Conservation (phyloP, 1,140 invertebrate species). For the Euura saliciscinereae region DNA sequence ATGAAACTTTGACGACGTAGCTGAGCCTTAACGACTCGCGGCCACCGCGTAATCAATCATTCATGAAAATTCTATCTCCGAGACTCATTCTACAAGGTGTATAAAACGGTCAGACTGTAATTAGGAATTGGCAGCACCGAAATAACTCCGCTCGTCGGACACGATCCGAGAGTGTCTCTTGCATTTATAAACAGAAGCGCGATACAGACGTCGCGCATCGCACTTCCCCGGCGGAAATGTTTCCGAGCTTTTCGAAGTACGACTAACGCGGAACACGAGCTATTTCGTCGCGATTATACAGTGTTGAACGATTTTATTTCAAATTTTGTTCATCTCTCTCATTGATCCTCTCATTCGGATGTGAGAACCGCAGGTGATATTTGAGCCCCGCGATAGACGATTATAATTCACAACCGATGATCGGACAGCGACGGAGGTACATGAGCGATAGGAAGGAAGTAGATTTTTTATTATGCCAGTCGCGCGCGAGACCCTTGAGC, state of each 20-base stretch:
- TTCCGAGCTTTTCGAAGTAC: background rate
- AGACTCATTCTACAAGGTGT: too few species aligned
- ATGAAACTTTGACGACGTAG: too few species aligned
- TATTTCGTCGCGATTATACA: too few species aligned
- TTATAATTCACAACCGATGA: constrained; percentile 26
- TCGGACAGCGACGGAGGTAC: constrained; percentile 8
- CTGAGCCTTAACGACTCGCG: too few species aligned
- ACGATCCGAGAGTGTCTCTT: background rate
- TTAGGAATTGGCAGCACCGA: background rate
- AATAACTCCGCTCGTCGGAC: background rate
- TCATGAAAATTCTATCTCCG: too few species aligned
- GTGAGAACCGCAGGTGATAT: background rate
- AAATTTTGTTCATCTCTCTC: background rate
- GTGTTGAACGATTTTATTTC: too few species aligned
- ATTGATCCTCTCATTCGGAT: background rate
- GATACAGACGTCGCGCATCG: background rate
- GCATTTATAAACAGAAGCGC: background rate
- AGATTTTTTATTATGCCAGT: constrained; percentile 26
- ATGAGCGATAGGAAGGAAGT: constrained; percentile 27
- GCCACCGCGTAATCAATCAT: too few species aligned
- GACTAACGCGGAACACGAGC: background rate
- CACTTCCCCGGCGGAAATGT: constrained; percentile 4
- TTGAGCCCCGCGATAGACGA: constrained; percentile 4
- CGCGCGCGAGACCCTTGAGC: constrained; percentile 17
- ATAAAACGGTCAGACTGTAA: too few species aligned